A percentile compares a stretch with the other conserved stretches of the same genome.
Evolutionary conservation across 2,797 vertebrate genomes (phyloP).

Genomic region (Emys orbicularis): DNA sequence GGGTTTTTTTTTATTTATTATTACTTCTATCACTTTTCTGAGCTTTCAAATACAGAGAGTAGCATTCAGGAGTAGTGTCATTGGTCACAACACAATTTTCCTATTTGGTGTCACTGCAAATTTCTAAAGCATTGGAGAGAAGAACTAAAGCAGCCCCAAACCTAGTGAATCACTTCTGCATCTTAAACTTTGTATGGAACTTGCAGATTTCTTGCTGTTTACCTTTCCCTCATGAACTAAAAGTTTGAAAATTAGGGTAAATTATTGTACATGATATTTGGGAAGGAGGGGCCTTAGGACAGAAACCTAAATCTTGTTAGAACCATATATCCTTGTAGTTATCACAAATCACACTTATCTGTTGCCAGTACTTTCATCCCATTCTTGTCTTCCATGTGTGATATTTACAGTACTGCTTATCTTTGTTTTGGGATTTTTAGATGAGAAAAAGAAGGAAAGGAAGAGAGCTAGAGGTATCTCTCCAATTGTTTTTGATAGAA

Average conservation of each 20-base stretch:
- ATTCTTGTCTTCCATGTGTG: neutral
- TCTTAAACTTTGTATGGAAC: neutral
- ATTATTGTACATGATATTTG: neutral
- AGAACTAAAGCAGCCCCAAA: neutral
- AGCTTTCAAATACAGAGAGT: neutral
- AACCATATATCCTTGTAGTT: neutral
- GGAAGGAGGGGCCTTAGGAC: neutral
- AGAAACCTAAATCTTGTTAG: neutral
- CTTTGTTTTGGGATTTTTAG: constrained; percentile 77
- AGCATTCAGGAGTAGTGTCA: fast-evolving
- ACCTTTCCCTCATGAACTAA: neutral
- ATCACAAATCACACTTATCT: neutral
- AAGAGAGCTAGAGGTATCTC: constrained; percentile 91
- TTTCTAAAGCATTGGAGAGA: constrained; percentile 15
- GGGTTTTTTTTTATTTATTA: neutral
- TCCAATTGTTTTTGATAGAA: constrained; percentile 93
- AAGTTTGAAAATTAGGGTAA: neutral
- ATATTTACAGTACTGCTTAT: constrained; percentile 11
- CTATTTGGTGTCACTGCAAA: neutral
- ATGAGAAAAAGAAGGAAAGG: constrained; percentile 90
- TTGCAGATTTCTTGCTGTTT: neutral
- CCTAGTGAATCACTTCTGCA: neutral
- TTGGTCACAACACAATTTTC: fast-evolving
- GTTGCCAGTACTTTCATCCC: neutral
- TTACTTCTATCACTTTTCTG: neutral